These are phyloP conservation scores for Micrasema minimum DNA, from an alignment of 1,140 invertebrate species.

Conservation along the genomic window DNA sequence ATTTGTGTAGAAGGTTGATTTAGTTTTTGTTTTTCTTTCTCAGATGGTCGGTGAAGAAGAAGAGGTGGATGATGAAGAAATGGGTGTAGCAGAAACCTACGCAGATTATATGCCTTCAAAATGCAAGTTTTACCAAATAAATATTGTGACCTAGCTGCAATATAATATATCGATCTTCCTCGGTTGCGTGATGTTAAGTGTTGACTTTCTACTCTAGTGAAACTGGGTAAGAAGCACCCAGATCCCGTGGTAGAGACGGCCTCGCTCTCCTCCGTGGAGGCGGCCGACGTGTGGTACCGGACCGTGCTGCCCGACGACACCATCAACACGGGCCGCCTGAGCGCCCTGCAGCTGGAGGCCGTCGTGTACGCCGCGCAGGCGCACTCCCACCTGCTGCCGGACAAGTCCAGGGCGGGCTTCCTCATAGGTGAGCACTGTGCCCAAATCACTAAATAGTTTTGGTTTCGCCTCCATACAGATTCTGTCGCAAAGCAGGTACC, in stretches of 20 bases:
- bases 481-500: no score
- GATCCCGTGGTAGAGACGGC: constrained; percentile 99
- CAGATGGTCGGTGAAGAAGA: constrained; percentile 73
- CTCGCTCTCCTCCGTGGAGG: constrained; percentile 95
- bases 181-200: no score
- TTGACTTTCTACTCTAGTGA: constrained; percentile 81
- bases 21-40: background rate
- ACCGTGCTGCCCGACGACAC: constrained; percentile 86
- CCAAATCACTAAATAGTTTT: no score
- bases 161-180: no score
- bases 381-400: constrained; percentile 91
- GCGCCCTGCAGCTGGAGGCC: constrained; percentile 96
- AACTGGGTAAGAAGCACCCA: constrained; percentile 95
- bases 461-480: no score
- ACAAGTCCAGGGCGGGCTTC: constrained; percentile 93
- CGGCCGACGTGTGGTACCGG: constrained; percentile 93
- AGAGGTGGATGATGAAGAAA: constrained; percentile 94
- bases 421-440: constrained; percentile 80
- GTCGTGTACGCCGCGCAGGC: constrained; percentile 97
- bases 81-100: constrained; percentile 98
- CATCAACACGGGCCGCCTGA: constrained; percentile 87
- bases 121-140: constrained; percentile 71
- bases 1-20: no score
- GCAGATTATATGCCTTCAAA: constrained; percentile 98
- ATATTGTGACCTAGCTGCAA: no score